phyloP scores from a whole-genome alignment of 2,113 vertebrate species.

The Trematocara variabile region DNA sequence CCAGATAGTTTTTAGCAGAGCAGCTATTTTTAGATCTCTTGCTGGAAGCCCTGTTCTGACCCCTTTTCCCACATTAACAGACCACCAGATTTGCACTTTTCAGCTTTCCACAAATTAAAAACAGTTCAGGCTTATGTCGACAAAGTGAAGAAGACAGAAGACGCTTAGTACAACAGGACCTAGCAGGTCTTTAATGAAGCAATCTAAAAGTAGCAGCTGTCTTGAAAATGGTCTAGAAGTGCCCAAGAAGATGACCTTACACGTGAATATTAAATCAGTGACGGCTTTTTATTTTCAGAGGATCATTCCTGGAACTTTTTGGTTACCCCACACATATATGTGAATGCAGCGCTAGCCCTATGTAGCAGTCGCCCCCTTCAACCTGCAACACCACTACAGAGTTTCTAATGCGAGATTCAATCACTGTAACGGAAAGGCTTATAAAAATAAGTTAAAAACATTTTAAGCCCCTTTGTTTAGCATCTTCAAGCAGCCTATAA shows the following conservation, averaged over 20 bases:
- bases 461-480: background rate
- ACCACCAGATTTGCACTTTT: background rate
- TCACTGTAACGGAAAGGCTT: background rate
- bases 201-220: background rate
- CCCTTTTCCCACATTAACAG: background rate
- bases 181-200: background rate
- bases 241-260: background rate
- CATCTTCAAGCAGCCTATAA: background rate
- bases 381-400: background rate
- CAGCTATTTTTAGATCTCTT: background rate
- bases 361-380: background rate
- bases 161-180: background rate
- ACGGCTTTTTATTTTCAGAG: background rate
- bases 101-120: background rate
- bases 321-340: background rate
- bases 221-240: background rate
- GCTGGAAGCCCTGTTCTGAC: background rate
- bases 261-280: background rate
- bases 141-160: background rate
- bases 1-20: background rate
- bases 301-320: background rate
- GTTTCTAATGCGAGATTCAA: background rate
- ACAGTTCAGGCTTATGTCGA: background rate
- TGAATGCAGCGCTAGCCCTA: background rate
- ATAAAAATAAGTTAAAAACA: background rate